Base-by-base conservation (phyloP, 1,140 invertebrate genomes). In the Holotrichia oblita region DNA sequence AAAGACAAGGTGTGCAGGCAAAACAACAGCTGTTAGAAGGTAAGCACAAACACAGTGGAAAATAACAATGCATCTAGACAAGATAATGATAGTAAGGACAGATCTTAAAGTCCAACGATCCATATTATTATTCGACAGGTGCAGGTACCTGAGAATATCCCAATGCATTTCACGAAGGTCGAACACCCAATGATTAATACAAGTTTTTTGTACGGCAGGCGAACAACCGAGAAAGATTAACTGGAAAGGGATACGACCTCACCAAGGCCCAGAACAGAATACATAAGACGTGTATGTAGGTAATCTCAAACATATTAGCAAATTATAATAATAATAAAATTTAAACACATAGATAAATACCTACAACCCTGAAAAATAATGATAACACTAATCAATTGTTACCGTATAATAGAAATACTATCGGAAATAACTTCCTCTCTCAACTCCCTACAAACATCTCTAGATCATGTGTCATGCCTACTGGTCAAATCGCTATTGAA, bases 41-140 rank as follows among this genome's bases (percentile, higher is more conserved):
- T 55, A 55, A 17, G 14, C 48, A n/a, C 7, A 44, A 55, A 17
- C 17, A 17, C 6, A 55, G 42, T 17, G 17, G 14, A 55, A 4
- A 7, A 55, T n/a, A 17, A 55, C 14, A 55, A 55, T 6, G 4
- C 14, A 34, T 34, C 27, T 34, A 34, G 27, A 34, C 27, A 34
- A 34, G 27, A 34, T 34, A 34, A 34, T 34, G 27, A 34, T 34
- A 34, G 27, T 34, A 34, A 34, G 14, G 48, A 55, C 14, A 55
- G n/a, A 17, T 55, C 6, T 55, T 55, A 55, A 55, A 55, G 48
- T 17, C 14, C 48, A 55, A 55, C 48, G 48, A 20, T 17, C 48
- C 48, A 17, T n/a, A 55, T 55, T 55, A 55, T 55, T 55, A 55
- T n/a, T 55, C 48, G 48, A 55, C 48, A 55, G 48, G 48, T 55